Evolutionary conservation across 1,140 invertebrate species (phyloP), one percentile per base, ranked within the genome.

Genomic region (Acromyrmex echinatior): DNA sequence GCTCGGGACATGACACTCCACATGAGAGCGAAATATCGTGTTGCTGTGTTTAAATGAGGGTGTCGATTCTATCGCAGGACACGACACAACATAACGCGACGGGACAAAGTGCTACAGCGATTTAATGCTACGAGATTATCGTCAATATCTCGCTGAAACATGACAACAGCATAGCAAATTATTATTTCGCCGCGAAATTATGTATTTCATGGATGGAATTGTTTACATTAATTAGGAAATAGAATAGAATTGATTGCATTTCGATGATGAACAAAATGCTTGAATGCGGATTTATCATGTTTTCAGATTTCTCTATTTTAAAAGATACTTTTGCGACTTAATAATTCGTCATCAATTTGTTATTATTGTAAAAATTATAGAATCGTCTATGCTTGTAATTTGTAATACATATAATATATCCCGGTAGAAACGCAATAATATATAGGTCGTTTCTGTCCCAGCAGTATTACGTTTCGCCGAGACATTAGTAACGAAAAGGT

Each of bases 401-500:
- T 39, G 31, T 16, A n/a, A 49, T 25, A 62, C 56, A 56, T 39
- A 49, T 31, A 18, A 49, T 58, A 28, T 25, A 51, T 84, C n/a
- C n/a, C 39, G 56, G 31, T 76, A 39, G 39, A 51, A 12, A 18
- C 16, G 51, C 12, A 49, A 49, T 51, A 60, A 25, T 82, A 74
- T 76, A 63, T 84, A 28, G 80, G 80, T 51, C 80, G 68, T 51
- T 84, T 51, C 49, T 74, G 80, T 84, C 80, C 70, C 80, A 84
- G 80, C 70, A 18, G 80, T 84, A 84, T 84, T 74, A 84, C 80
- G 28, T 84, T 84, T 84, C 80, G 16, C 58, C 14, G 70, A 56
- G 70, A 84, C 68, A 82, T 74, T 21, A 53, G 79, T 82, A 74
- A 74, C 80, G 80, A 74, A 76, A 84, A 84, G 80, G 80, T 84